phyloP scores from a whole-genome alignment of 2,113 vertebrate genomes.

The Cryptoleucopteryx plumbea region DNA sequence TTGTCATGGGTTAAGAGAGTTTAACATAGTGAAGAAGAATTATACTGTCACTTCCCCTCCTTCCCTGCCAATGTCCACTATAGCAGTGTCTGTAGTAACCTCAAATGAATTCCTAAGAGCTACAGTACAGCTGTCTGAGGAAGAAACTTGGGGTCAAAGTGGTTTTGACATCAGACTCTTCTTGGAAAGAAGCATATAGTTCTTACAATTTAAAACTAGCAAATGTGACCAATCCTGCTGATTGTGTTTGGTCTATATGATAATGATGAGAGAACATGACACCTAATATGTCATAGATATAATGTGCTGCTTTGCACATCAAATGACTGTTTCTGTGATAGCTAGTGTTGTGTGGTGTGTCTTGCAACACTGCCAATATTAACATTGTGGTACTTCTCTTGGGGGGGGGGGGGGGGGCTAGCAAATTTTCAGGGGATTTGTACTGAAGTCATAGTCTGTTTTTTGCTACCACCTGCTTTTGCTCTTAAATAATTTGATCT shows the following conservation, averaged over 20 bases:
- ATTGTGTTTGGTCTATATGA: not conserved
- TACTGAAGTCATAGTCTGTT: conserved; percentile 23
- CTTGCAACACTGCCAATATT: not conserved
- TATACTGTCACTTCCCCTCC: fast-evolving
- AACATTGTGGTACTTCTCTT: not conserved
- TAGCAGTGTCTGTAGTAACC: not conserved
- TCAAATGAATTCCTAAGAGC: not conserved
- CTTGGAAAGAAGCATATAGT: not conserved
- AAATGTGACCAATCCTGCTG: not conserved
- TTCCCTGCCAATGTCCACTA: not conserved
- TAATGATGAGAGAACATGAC: not conserved
- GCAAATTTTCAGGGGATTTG: not conserved
- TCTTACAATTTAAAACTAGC: not conserved
- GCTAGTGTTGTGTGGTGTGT: not conserved
- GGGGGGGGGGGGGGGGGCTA: not conserved
- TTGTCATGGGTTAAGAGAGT: not conserved
- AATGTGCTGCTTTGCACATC: not conserved
- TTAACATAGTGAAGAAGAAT: not conserved
- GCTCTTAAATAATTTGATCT: not conserved
- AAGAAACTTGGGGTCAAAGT: not conserved
- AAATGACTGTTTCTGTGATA: not conserved
- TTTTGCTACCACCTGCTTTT: conserved; percentile 41
- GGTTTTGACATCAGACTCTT: not conserved
- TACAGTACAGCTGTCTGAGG: not conserved
- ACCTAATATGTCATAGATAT: not conserved